Base-by-base conservation (phyloP, 2,797 vertebrate genomes). In the Etheostoma perlongum region DNA sequence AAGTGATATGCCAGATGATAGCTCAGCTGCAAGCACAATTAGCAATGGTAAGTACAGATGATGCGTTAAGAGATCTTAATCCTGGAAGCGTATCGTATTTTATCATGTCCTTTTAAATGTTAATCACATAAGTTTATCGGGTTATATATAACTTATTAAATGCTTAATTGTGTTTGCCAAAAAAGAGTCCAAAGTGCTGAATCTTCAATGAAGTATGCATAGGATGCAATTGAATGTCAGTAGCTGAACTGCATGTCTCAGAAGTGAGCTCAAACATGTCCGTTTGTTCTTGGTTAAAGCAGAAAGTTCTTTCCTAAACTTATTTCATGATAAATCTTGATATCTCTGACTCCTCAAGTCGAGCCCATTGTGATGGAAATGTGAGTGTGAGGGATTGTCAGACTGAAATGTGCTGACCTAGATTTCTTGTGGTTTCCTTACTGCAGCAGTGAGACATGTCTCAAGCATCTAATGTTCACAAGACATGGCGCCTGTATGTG, bases 281-380 rank as follows among this genome's bases (percentile, higher is more conserved):
- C 5, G n/a, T 25, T 60, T 59, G 30, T 76, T 81, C 19, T 5
- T 23, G 47, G 27, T 73, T 44, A 47, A 61, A 77, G 63, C 33
- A 27, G 19, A 51, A 78, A 40, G 51, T 82, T 65, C 13, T 70
- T 57, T 27, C 15, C 59, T 55, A 9, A 69, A 40, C 42, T 49
- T 71, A 53, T 71, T 83, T 73, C 36, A 44, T 49, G 9, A 54
- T 67, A 48, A 78, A 63, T 46, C 46, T 66, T 30, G 47, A 51
- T 76, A 72, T 67, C 40, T 78, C 27, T 27, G 44, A 80, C 53
- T 46, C 61, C 71, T 79, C 18, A 68, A 62, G 49, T 77, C 6
- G 1, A 71, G 63, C 51, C 19, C 59, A 59, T 90, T 91, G 75
- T 88, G 61, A 85, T 86, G 72, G 76, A 91, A 91, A 89, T 88